A percentile compares a stretch with the other conserved stretches of the same genome.
Conservation (phyloP, 2,797 vertebrate species). For the Neosilurus mollespiculum region DNA sequence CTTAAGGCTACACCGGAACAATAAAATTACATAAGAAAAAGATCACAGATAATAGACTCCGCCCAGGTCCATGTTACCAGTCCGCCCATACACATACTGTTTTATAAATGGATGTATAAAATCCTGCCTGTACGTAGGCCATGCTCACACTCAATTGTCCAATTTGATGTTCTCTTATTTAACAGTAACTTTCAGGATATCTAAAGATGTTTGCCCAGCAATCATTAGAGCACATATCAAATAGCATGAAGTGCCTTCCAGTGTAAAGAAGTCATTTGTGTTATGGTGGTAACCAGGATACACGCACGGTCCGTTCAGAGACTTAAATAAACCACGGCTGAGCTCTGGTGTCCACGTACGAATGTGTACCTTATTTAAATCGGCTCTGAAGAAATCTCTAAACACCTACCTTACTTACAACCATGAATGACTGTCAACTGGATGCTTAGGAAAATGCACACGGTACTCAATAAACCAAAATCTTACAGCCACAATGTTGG, state of each 20-base stretch:
- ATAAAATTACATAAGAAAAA: slow-evolving; percentile 11
- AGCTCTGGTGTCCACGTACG: slow-evolving; percentile 34
- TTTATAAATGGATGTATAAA: not conserved
- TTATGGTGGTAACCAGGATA: slow-evolving; percentile 72
- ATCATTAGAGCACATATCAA: slow-evolving; percentile 39
- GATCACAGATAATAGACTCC: not conserved
- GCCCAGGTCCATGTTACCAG: slow-evolving; percentile 4
- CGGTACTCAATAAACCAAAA: not conserved
- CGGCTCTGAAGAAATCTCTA: not conserved
- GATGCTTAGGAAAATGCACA: not conserved
- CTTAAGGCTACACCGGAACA: not conserved
- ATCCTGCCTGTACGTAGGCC: not conserved
- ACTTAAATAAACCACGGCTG: slow-evolving; percentile 55
- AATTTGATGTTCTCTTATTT: not conserved
- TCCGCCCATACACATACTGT: not conserved
- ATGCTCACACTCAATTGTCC: not conserved
- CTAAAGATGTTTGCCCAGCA: slow-evolving; percentile 33
- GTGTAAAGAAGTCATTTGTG: slow-evolving; percentile 50
- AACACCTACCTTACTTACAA: slow-evolving; percentile 2
- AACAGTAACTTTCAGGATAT: not conserved
- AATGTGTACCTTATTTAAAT: slow-evolving; percentile 65
- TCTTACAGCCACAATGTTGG: not conserved
- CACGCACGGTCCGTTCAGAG: slow-evolving; percentile 49
- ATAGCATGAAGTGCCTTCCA: slow-evolving; percentile 42
- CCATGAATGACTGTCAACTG: not conserved